A percentile compares a stretch with the other conserved stretches of the same genome.
These are phyloP conservation scores for Elysia crispata DNA, from an alignment of 2,888 invertebrate genomes.

Conservation along the genomic window DNA sequence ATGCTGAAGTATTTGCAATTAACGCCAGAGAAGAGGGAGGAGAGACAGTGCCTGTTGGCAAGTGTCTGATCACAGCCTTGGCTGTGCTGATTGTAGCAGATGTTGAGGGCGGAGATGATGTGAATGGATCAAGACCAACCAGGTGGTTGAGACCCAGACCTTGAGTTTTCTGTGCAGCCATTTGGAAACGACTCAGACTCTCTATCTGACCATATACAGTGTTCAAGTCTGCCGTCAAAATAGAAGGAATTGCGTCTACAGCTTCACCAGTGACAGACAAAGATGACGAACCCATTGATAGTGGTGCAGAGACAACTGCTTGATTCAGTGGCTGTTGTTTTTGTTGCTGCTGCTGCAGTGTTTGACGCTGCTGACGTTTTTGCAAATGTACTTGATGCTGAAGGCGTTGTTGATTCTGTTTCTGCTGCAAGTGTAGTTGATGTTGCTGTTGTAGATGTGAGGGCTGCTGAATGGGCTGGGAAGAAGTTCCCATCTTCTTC, in stretches of 20 bases:
- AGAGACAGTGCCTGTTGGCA: conserved; percentile 16
- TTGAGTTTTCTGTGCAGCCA: conserved; percentile 28
- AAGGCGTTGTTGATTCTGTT: background rate
- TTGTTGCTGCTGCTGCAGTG: conserved; percentile 25
- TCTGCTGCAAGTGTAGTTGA: background rate
- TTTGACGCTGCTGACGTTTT: conserved; percentile 5
- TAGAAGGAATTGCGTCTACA: conserved; percentile 14
- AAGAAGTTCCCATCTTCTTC: too few relatives aligned
- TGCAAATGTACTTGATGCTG: background rate
- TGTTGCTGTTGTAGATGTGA: background rate
- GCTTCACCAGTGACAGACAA: background rate
- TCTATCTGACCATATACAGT: conserved; percentile 43
- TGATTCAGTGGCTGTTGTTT: conserved; percentile 28
- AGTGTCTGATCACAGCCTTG: conserved; percentile 41
- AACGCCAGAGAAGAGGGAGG: background rate
- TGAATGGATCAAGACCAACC: conserved; percentile 18
- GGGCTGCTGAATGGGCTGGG: background rate
- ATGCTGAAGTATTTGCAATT: background rate
- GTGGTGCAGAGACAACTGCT: background rate
- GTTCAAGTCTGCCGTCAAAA: conserved; percentile 44
- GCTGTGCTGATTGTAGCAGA: background rate
- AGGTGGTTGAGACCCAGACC: conserved; percentile 27
- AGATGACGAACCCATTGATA: background rate
- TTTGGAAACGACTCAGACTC: conserved; percentile 31
- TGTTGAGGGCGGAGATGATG: background rate